These are phyloP conservation scores for Tretioscincus oriximinensis DNA, from an alignment of 2,113 vertebrate genomes.

Conservation along the genomic window DNA sequence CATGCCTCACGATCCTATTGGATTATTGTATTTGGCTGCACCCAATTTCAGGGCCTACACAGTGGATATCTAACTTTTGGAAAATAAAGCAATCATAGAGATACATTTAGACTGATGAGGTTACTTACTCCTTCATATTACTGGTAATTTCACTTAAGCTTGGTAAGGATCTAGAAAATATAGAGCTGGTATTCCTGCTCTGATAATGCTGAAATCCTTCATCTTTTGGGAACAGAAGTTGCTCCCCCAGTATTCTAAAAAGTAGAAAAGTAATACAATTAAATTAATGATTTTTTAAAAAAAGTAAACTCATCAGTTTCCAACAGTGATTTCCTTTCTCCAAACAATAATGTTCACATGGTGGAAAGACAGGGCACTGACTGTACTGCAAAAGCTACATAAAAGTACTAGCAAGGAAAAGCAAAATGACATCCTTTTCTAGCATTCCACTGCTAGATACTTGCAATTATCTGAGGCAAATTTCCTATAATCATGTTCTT, in stretches of 20 bases:
- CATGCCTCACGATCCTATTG: too few relatives aligned
- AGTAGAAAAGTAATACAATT: background rate
- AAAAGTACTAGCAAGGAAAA: too few relatives aligned
- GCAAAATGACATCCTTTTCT: too few relatives aligned
- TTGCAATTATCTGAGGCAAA: too few relatives aligned
- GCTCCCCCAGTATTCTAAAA: conserved; percentile 78
- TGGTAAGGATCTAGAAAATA: conserved; percentile 5
- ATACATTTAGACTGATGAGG: background rate
- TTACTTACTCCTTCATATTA: conserved; percentile 72
- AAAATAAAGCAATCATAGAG: background rate
- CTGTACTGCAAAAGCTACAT: too few relatives aligned
- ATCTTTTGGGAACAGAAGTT: conserved; percentile 73
- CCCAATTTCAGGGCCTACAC: background rate
- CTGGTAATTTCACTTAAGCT: conserved; percentile 40
- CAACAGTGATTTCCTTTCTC: background rate
- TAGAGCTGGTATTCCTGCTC: conserved; percentile 34
- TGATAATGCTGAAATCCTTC: conserved; percentile 80
- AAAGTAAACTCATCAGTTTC: conserved; percentile 8
- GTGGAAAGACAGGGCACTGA: too few relatives aligned
- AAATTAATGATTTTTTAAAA: background rate
- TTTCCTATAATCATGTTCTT: too few relatives aligned
- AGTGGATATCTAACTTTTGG: background rate
- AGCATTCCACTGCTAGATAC: too few relatives aligned
- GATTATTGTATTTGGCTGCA: too few relatives aligned
- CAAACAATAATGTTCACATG: too few relatives aligned